A percentile compares a stretch with the other conserved stretches of the same genome.
phyloP scores from a whole-genome alignment of 2,797 vertebrate genomes.

The Potorous gilbertii region DNA sequence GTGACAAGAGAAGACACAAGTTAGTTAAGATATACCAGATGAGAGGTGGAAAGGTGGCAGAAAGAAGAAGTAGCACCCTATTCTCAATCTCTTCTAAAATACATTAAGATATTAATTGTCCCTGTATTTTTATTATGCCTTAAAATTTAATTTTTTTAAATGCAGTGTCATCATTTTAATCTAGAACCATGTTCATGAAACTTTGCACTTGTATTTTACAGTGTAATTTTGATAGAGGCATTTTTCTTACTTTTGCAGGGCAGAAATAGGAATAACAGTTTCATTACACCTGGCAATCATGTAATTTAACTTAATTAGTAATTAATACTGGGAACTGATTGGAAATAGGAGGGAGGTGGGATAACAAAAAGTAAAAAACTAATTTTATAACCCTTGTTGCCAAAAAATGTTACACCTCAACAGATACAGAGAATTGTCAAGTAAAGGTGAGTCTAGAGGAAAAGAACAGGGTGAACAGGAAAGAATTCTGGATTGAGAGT shows the following conservation, averaged over 20 bases:
- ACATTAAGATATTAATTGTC: constrained; percentile 14
- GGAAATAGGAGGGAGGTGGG: too few relatives aligned
- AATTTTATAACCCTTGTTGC: not conserved
- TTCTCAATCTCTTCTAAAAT: not conserved
- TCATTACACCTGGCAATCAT: constrained; percentile 70
- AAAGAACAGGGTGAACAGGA: not conserved
- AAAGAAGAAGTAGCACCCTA: not conserved
- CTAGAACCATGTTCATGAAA: constrained; percentile 41
- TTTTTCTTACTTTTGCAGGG: constrained; percentile 59
- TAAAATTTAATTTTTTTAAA: constrained; percentile 41
- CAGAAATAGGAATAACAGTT: constrained; percentile 42
- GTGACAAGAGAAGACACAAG: too few relatives aligned
- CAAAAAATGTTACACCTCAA: not conserved
- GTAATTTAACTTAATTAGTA: not conserved
- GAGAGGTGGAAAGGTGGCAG: too few relatives aligned
- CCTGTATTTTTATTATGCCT: constrained; percentile 57
- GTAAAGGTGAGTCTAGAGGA: not conserved
- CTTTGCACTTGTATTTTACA: constrained; percentile 10
- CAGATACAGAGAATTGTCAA: not conserved
- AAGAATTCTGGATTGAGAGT: not conserved
- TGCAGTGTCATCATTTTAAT: constrained; percentile 66
- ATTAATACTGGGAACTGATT: too few relatives aligned
- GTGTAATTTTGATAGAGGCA: constrained; percentile 53
- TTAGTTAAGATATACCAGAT: too few relatives aligned
- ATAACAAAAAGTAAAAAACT: too few relatives aligned